phyloP scores from a whole-genome alignment of 2,797 vertebrate species.

The Sebastes cheni region DNA sequence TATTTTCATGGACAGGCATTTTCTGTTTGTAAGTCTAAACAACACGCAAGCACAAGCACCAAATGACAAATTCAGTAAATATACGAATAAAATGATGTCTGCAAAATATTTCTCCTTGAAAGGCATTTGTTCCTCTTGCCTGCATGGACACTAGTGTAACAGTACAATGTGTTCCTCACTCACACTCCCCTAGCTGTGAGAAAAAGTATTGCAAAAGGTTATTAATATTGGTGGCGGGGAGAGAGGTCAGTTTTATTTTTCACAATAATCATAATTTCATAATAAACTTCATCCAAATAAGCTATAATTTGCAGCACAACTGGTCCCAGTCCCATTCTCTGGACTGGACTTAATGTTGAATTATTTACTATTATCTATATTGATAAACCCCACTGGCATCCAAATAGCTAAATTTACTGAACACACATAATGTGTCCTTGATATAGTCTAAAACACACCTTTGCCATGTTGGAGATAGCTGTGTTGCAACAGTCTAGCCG shows the following conservation, averaged over 20 bases:
- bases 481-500: slow-evolving; percentile 16
- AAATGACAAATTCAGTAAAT: background rate
- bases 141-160: background rate
- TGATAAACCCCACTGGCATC: background rate
- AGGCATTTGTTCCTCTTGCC: background rate
- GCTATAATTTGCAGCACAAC: background rate
- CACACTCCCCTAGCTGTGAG: slow-evolving; percentile 34
- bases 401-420: slow-evolving; percentile 14
- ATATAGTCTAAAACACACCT: slow-evolving; percentile 16
- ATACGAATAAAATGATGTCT: background rate
- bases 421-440: slow-evolving; percentile 4
- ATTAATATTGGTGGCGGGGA: fast-evolving
- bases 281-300: background rate
- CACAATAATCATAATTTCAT: background rate
- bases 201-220: slow-evolving; percentile 10
- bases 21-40: background rate
- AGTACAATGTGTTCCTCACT: background rate
- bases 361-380: slow-evolving; percentile 10
- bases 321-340: background rate
- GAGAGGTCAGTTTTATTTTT: background rate
- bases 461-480: slow-evolving; percentile 1
- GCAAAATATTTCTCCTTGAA: background rate
- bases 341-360: background rate
- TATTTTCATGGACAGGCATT: background rate
- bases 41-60: background rate